These are phyloP conservation scores for Allophyes oxyacanthae DNA, from an alignment of 2,888 invertebrate species.

Conservation along the genomic window DNA sequence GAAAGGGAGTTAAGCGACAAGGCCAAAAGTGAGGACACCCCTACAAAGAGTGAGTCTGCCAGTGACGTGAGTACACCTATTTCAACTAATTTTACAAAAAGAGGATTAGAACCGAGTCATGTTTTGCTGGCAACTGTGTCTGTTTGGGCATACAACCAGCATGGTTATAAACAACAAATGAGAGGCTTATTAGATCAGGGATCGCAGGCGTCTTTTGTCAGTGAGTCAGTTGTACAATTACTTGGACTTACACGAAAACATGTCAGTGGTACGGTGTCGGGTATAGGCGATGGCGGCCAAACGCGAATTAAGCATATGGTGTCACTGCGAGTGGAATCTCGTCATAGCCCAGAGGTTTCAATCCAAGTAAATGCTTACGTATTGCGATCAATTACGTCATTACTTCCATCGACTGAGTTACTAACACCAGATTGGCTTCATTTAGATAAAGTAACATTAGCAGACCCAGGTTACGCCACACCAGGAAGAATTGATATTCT, in stretches of 20 bases:
- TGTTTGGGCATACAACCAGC: neutral
- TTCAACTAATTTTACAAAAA: neutral
- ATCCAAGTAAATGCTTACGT: neutral
- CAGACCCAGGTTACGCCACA: constrained; percentile 2
- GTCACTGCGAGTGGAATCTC: no score
- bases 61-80: neutral
- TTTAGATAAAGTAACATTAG: neutral
- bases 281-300: no score
- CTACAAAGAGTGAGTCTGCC: neutral
- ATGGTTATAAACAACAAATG: constrained; percentile 7
- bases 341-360: no score
- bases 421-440: neutral
- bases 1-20: no score
- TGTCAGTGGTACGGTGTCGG: neutral
- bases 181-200: constrained; percentile 1
- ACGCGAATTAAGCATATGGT: no score
- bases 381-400: neutral
- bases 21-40: neutral
- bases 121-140: constrained; percentile 14
- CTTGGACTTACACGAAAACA: constrained; percentile 1
- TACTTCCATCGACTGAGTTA: constrained; percentile 1
- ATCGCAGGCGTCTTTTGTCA: constrained; percentile 5
- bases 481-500: constrained; percentile 13
- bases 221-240: constrained; percentile 1
- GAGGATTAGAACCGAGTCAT: neutral